Conservation (phyloP, 92 coral and sea anemone genomes). For the Epizoanthus rinbou region DNA sequence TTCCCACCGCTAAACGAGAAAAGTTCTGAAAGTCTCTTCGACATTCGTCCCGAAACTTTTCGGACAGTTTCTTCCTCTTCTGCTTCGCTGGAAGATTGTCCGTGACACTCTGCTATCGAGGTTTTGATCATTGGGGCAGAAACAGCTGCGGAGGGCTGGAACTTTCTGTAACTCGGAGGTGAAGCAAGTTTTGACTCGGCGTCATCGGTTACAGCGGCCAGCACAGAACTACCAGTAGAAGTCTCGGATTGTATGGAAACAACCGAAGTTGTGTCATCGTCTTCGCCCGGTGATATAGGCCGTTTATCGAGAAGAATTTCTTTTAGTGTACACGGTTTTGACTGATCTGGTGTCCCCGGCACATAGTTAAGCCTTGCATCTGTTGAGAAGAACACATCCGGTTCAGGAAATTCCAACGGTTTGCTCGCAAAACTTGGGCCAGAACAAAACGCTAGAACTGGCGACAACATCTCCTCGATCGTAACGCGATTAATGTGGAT, state of each 20-base stretch:
- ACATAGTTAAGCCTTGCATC: constrained; percentile 47
- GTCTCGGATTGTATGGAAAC: constrained; percentile 55
- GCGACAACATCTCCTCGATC: constrained; percentile 50
- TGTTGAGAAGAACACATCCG: constrained; percentile 59
- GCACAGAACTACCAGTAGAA: constrained; percentile 70
- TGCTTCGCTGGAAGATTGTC: constrained; percentile 74
- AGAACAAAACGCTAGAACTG: constrained; percentile 70
- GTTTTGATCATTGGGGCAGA: constrained; percentile 32
- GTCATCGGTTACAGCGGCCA: constrained; percentile 28
- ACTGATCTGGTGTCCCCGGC: not conserved
- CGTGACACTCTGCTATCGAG: constrained; percentile 47
- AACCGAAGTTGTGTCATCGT: constrained; percentile 55
- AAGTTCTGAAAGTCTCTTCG: constrained; percentile 71
- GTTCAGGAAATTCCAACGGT: constrained; percentile 52
- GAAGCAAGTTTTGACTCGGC: constrained; percentile 17
- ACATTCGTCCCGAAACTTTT: constrained; percentile 57
- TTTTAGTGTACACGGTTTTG: constrained; percentile 38
- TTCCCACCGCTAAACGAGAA: constrained; percentile 66
- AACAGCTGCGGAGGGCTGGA: not conserved
- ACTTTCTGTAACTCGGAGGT: constrained; percentile 8
- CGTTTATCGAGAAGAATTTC: constrained; percentile 59
- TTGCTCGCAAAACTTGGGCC: constrained; percentile 73
- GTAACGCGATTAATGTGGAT: constrained; percentile 15
- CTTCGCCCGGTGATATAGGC: constrained; percentile 53
- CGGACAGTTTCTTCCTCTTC: constrained; percentile 74